Base-by-base conservation (phyloP, 37 sponge, comb jelly and placozoan species). In the Halisarca cf. caerulea region DNA sequence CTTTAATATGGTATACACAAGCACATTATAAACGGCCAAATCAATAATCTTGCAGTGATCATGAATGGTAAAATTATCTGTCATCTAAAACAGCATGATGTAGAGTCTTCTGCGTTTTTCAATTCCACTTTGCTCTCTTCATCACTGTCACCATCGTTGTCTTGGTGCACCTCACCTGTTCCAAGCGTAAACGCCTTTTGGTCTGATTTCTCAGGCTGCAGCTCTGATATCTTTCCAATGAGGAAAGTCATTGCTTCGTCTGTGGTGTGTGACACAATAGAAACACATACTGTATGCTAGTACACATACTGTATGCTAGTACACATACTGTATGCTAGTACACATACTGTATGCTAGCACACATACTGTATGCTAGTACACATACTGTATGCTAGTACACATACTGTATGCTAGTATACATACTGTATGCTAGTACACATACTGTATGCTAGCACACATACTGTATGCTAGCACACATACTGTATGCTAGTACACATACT, bases 191-290 rank as follows among this genome's bases (percentile, higher is more conserved):
- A 47, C 6, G 51, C 51, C 51, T 47, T 47, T 47, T 47, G 51
- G 51, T 47, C 51, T 14, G 6, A 14, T 11, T 47, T 47, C 11
- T 47, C 9, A 14, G 51, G 51, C 51, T 47, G 51, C 51, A 47
- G 11, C 51, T 47, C 51, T 47, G 51, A 47, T 14, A 88, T 82
- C 3, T 15, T 82, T 39, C 73, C 57, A 0, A 90, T 40, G 5
- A 90, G 79, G 75, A 73, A 90, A 23, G 35, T 60, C 90, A 90
- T 90, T 45, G 90, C 83, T 43, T 85, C 86, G 6, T 90, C 90
- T 90, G 39, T 53, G n/a, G n/a, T n/a, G n/a, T n/a, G n/a, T n/a
- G n/a, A n/a, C n/a, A n/a, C n/a, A n/a, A n/a, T n/a, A n/a, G n/a
- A n/a, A n/a, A n/a, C 35, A 30, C 24, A 58, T 34, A 80, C 24